Percentiles rank a stretch among this genome's conserved stretches.
Evolutionary conservation across 2,113 vertebrate genomes (phyloP).

Genomic region (Cygnus buccinator): DNA sequence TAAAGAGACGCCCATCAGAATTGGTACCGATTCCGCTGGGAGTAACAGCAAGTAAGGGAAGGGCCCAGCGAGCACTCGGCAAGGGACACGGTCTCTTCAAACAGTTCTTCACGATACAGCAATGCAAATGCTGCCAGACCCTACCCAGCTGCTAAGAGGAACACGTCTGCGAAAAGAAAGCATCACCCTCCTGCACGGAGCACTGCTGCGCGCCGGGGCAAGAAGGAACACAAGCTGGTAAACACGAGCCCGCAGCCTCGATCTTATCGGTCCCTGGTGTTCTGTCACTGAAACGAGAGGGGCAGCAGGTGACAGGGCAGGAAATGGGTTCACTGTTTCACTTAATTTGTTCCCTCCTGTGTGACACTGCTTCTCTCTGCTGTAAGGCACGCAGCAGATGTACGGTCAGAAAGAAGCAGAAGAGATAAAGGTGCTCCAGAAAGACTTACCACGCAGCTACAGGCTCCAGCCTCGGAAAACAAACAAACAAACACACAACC

Average conservation of each 20-base stretch:
- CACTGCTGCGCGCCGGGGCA: background rate
- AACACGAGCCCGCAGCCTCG: background rate
- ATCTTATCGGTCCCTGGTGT: background rate
- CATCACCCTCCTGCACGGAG: background rate
- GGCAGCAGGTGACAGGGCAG: background rate
- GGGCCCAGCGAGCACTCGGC: accelerated
- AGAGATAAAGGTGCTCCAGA: background rate
- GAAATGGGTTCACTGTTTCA: background rate
- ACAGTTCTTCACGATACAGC: background rate
- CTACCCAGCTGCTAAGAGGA: background rate
- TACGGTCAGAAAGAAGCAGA: background rate
- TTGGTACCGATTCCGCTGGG: accelerated
- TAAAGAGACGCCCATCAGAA: accelerated
- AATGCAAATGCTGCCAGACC: background rate
- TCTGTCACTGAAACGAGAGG: background rate
- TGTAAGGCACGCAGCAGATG: accelerated
- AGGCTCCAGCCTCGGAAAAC: background rate
- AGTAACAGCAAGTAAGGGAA: background rate
- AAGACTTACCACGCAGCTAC: background rate
- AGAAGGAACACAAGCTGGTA: background rate
- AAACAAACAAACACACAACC: background rate
- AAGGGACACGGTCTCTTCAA: background rate
- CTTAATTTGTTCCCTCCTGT: background rate
- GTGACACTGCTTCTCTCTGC: background rate
- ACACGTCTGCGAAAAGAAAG: background rate